These are phyloP conservation scores for Tetramorium bicarinatum DNA, from an alignment of 2,888 invertebrate genomes.

Conservation along the genomic window DNA sequence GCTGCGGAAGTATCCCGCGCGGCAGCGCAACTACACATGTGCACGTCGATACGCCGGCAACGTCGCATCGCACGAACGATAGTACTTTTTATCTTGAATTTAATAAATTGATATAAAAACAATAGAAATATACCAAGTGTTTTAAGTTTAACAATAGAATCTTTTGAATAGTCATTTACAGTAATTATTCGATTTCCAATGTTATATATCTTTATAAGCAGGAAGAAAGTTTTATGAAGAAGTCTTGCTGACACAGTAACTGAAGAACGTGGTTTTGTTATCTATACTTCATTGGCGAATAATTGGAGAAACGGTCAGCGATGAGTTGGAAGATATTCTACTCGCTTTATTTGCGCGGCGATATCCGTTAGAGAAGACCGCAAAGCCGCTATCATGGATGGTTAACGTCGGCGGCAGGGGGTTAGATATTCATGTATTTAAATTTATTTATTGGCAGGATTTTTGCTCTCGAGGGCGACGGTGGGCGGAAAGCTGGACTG, in stretches of 20 bases:
- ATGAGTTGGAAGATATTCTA: conserved; percentile 11
- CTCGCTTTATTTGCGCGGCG: conserved; percentile 44
- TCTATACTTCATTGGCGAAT: background rate
- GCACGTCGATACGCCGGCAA: background rate
- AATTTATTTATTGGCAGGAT: conserved; percentile 86
- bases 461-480: conserved; percentile 78
- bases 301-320: conserved; percentile 13
- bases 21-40: background rate
- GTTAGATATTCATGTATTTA: conserved; percentile 85
- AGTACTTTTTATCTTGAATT: conserved; percentile 6
- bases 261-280: conserved; percentile 3
- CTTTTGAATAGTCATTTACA: background rate
- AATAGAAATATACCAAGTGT: background rate
- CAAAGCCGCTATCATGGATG: conserved; percentile 70
- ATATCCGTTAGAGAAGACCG: conserved; percentile 68
- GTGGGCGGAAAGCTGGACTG: conserved; percentile 57
- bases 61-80: background rate
- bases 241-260: no score
- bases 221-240: background rate
- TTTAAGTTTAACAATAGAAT: background rate
- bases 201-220: background rate
- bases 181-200: background rate
- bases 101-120: background rate
- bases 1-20: conserved; percentile 28
- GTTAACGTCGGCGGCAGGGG: conserved; percentile 63